Evolutionary conservation across 2,113 vertebrate species (phyloP), one percentile per base, ranked within the genome.

Genomic region (Elephantulus edwardii): DNA sequence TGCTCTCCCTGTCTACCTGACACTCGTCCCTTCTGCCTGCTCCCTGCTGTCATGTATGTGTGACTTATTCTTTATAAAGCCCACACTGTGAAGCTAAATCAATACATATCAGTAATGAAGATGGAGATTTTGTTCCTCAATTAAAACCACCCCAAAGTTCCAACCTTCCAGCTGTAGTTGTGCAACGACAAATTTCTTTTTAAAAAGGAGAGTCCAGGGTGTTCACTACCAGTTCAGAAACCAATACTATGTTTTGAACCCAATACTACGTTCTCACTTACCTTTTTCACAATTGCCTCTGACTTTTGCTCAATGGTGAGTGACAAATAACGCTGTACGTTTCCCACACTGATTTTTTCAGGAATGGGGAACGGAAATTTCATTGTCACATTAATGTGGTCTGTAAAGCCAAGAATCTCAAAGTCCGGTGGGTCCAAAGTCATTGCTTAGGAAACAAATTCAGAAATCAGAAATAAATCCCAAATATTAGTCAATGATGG

Each of bases 361-460:
- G 82, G 54, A 6, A 26, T 0, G 20, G 19, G 0, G 0, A 66
- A 0, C 40, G 97, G 97, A 82, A 97, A 84, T 58, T 94, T 94
- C 77, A 98, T 38, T 5, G 44, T 95, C 46, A 98, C 95, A 0
- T 95, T 94, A 56, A 98, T 89, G 64, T 94, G 97, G 78, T 90
- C 85, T 2, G 16, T 9, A 54, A 96, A 96, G 26, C 90, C 92
- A 46, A 77, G 50, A 71, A 97, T 1, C 72, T 75, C 94, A 83
- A 98, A 97, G 40, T 96, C 85, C 28, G 97, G 96, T 12, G 97
- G 96, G 35, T 97, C 96, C 19, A 97, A 24, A 17, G 0, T 1
- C 26, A 95, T 97, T 98, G 86, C 44, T 19, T 0, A 26, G 79
- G 42, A 89, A 72, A 80, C 12, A 89, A 62, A 58, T n/a, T n/a